These are phyloP conservation scores for Unio pictorum DNA, from an alignment of 2,888 invertebrate species.

Conservation along the genomic window DNA sequence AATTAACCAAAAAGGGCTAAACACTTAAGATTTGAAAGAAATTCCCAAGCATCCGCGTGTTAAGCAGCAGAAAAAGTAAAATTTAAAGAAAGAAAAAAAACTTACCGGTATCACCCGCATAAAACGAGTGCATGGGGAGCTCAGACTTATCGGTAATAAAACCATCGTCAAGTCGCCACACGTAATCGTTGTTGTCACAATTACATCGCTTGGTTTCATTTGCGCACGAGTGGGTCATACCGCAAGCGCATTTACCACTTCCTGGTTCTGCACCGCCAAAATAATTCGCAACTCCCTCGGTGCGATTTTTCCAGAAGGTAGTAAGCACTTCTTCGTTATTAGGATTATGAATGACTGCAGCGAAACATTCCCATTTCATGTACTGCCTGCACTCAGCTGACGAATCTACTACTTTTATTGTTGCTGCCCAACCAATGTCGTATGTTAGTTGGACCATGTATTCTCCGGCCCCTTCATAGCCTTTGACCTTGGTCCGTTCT, in stretches of 20 bases:
- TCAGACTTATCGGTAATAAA: slow-evolving; percentile 57
- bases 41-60: no score
- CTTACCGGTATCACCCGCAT: slow-evolving; percentile 67
- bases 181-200: slow-evolving; percentile 64
- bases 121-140: slow-evolving; percentile 59
- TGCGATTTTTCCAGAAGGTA: slow-evolving; percentile 58
- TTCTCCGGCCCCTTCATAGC: slow-evolving; percentile 61
- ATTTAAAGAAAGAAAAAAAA: not conserved
- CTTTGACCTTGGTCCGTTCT: slow-evolving; percentile 44
- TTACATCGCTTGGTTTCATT: slow-evolving; percentile 52
- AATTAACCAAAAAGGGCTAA: no score
- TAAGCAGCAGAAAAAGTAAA: no score
- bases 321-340: slow-evolving; percentile 44
- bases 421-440: slow-evolving; percentile 41
- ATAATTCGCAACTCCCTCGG: slow-evolving; percentile 48
- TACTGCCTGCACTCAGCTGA: slow-evolving; percentile 60
- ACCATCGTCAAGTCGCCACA: slow-evolving; percentile 61
- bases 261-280: slow-evolving; percentile 61
- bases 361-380: slow-evolving; percentile 63
- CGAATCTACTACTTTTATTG: slow-evolving; percentile 55
- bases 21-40: no score
- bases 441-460: slow-evolving; percentile 45
- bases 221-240: slow-evolving; percentile 52
- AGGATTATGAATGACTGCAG: slow-evolving; percentile 60
- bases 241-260: slow-evolving; percentile 61